Conservation (phyloP, 2,113 vertebrate genomes). For the Xenopus laevis region DNA sequence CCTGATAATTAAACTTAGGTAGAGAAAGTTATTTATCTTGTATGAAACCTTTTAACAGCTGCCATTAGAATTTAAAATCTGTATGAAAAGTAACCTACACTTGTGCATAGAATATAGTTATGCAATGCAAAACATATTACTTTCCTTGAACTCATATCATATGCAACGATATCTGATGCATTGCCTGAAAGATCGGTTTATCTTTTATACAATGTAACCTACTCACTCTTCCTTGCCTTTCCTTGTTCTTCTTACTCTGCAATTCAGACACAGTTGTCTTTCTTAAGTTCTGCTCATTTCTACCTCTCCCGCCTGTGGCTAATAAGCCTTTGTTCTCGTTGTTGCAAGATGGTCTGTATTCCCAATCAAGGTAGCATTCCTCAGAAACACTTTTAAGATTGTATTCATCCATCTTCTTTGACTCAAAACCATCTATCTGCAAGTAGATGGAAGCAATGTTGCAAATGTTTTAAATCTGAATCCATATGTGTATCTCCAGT, state of each 20-base stretch:
- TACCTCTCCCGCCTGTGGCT: constrained; percentile 71
- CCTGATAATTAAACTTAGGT: too few relatives aligned
- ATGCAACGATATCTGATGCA: too few relatives aligned
- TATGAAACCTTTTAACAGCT: too few relatives aligned
- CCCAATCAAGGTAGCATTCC: constrained; percentile 83
- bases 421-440: constrained; percentile 90
- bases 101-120: too few relatives aligned
- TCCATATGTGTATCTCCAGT: too few relatives aligned
- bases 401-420: constrained; percentile 88
- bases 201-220: background rate
- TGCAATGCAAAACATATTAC: too few relatives aligned
- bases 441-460: constrained; percentile 46
- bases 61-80: too few relatives aligned
- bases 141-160: too few relatives aligned
- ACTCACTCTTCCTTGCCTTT: constrained; percentile 81
- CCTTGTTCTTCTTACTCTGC: constrained; percentile 66
- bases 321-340: constrained; percentile 69
- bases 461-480: background rate
- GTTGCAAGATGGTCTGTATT: constrained; percentile 74
- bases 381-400: constrained; percentile 80
- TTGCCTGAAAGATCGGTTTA: too few relatives aligned
- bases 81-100: too few relatives aligned
- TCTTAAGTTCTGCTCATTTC: constrained; percentile 71
- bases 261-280: constrained; percentile 56
- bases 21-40: too few relatives aligned